These are phyloP conservation scores for Nestor notabilis DNA, from an alignment of 2,113 vertebrate species.

Conservation along the genomic window DNA sequence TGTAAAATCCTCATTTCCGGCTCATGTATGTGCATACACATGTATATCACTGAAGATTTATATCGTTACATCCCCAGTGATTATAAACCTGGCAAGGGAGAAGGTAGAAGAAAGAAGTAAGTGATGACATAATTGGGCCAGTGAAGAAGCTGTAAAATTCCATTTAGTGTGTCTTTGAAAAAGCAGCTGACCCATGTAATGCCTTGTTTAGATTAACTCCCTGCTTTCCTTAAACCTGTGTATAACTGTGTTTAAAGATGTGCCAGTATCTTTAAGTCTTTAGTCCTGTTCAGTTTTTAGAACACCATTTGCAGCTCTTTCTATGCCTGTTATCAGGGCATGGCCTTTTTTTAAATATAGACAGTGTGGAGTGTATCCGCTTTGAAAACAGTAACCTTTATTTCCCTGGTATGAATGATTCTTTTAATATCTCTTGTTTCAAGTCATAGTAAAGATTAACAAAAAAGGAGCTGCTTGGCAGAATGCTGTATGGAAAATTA, in stretches of 20 bases:
- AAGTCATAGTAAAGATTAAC: background rate
- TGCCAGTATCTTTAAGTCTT: background rate
- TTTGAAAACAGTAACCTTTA: background rate
- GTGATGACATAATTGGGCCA: constrained; percentile 50
- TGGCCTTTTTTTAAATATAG: constrained; percentile 24
- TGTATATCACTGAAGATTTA: background rate
- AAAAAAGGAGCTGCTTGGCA: background rate
- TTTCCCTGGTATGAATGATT: background rate
- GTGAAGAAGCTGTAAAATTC: constrained; percentile 62
- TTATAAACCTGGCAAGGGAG: constrained; percentile 12
- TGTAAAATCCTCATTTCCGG: background rate
- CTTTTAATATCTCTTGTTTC: background rate
- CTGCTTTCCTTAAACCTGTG: constrained; percentile 52
- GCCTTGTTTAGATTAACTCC: constrained; percentile 54
- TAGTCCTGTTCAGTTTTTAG: background rate
- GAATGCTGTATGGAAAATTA: background rate
- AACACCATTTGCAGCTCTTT: background rate
- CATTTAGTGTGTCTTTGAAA: constrained; percentile 18
- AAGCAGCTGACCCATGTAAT: constrained; percentile 46
- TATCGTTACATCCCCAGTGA: background rate
- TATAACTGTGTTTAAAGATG: background rate
- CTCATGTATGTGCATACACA: rapidly evolving
- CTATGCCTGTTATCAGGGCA: background rate
- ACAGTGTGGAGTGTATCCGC: background rate
- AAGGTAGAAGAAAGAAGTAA: background rate